phyloP scores from a whole-genome alignment of 1,140 invertebrate species.

The Drosophila yakuba region DNA sequence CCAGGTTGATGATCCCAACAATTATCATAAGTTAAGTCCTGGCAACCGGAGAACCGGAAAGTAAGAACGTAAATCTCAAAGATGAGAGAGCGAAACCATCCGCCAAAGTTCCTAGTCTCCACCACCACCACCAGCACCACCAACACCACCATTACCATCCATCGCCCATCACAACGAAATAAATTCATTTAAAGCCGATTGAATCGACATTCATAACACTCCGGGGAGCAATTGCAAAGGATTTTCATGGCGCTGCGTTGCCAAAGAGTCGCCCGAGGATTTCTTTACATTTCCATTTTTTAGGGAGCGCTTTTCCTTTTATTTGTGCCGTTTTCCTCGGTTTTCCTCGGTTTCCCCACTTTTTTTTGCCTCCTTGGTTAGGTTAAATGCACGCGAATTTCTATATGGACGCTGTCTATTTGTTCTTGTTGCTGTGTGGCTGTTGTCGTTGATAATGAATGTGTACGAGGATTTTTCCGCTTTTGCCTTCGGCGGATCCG shows the following conservation, averaged over 20 bases:
- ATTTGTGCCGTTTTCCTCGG: constrained; percentile 38
- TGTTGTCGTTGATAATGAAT: constrained; percentile 79
- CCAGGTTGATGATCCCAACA: constrained; percentile 1
- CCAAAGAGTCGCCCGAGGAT: constrained; percentile 75
- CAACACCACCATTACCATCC: background rate
- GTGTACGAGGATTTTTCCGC: constrained; percentile 58
- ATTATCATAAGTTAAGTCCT: constrained; percentile 32
- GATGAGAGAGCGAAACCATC: constrained; percentile 15
- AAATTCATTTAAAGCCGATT: constrained; percentile 84
- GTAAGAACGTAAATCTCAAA: constrained; percentile 17
- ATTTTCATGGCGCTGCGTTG: constrained; percentile 77
- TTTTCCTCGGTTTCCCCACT: constrained; percentile 5
- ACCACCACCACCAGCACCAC: too few species aligned
- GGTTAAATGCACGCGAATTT: constrained; percentile 76
- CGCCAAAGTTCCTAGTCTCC: constrained; percentile 3
- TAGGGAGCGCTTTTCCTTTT: constrained; percentile 49
- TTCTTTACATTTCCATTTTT: constrained; percentile 81
- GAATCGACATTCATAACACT: constrained; percentile 84
- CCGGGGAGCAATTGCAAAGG: constrained; percentile 84
- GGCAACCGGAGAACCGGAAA: constrained; percentile 38
- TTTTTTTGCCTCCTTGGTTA: constrained; percentile 36
- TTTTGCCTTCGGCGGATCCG: constrained; percentile 30
- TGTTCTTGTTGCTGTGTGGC: constrained; percentile 50
- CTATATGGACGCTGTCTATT: constrained; percentile 65
- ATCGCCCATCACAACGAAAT: constrained; percentile 58